phyloP scores from a whole-genome alignment of 2,888 invertebrate species.

The Melinopterus prodromus region DNA sequence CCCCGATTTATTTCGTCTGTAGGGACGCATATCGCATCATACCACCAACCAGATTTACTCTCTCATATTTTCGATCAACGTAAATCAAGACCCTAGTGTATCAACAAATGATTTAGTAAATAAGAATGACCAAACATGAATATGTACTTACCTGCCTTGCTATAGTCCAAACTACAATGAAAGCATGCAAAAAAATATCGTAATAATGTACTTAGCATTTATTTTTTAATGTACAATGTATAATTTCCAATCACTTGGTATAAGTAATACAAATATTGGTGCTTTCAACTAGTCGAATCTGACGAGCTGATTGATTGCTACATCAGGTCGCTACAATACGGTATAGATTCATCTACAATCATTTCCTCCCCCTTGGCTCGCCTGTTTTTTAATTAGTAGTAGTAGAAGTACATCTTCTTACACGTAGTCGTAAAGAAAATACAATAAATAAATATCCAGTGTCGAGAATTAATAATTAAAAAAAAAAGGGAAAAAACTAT shows the following conservation, averaged over 20 bases:
- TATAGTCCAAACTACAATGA: background rate
- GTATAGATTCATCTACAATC: constrained; percentile 52
- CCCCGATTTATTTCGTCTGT: too few species aligned
- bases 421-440: constrained; percentile 6
- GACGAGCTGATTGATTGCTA: constrained; percentile 50
- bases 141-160: background rate
- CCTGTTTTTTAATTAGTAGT: constrained; percentile 31
- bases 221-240: constrained; percentile 55
- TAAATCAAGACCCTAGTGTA: too few species aligned
- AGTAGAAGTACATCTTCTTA: background rate
- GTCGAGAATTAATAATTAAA: background rate
- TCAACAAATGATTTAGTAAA: too few species aligned
- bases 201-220: constrained; percentile 54
- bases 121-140: background rate
- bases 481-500: constrained; percentile 1
- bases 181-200: background rate
- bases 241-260: constrained; percentile 50
- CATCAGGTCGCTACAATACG: constrained; percentile 47
- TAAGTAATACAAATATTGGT: constrained; percentile 60
- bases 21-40: too few species aligned
- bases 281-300: constrained; percentile 59
- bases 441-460: constrained; percentile 14
- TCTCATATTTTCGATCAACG: too few species aligned
- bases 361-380: constrained; percentile 47
- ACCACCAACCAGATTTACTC: too few species aligned